These are phyloP conservation scores for Troides oblongomaculatus DNA, from an alignment of 2,888 invertebrate genomes.

Conservation along the genomic window DNA sequence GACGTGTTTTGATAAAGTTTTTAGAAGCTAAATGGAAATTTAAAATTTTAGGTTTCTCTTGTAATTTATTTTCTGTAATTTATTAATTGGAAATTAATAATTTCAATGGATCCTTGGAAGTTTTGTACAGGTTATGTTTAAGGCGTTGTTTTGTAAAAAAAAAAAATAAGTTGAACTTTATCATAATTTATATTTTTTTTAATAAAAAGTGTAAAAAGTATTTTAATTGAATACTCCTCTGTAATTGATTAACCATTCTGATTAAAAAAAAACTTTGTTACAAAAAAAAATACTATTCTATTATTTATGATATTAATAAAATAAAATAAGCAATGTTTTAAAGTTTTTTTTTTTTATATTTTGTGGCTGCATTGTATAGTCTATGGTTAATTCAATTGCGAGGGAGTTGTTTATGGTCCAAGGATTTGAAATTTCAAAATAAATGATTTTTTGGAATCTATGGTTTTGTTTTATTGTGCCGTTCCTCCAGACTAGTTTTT, in stretches of 20 bases:
- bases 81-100: slow-evolving; percentile 1
- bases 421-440: slow-evolving; percentile 36
- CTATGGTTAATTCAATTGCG: slow-evolving; percentile 1
- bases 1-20: slow-evolving; percentile 39
- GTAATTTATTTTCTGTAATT: slow-evolving; percentile 8
- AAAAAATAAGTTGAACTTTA: neutral
- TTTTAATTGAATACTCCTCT: neutral
- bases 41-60: slow-evolving; percentile 16
- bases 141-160: slow-evolving; percentile 26
- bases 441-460: slow-evolving; percentile 33
- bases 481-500: too few species aligned
- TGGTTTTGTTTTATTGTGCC: slow-evolving; percentile 28
- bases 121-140: slow-evolving; percentile 35
- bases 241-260: neutral
- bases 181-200: neutral
- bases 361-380: neutral
- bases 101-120: slow-evolving; percentile 17
- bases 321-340: neutral
- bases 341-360: neutral
- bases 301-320: neutral
- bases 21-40: slow-evolving; percentile 14
- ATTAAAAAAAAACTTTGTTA: neutral
- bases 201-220: neutral
- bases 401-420: slow-evolving; percentile 29
- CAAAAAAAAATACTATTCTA: neutral